Evolutionary conservation across 92 coral and sea anemone genomes (phyloP).

Genomic region (Paramuricea clavata): DNA sequence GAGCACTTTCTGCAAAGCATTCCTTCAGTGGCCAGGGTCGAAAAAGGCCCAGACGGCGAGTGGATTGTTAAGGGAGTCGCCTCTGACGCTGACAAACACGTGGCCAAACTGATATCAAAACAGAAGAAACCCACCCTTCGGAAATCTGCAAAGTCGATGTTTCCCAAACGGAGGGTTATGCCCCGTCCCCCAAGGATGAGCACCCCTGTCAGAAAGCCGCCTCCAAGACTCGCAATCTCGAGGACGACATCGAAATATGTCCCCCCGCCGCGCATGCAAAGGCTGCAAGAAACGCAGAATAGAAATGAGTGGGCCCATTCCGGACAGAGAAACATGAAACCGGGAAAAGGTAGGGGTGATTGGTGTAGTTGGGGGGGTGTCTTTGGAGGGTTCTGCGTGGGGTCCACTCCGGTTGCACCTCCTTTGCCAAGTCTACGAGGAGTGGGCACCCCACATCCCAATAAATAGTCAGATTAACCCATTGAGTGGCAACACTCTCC

Average conservation of each 20-base stretch:
- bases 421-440: too few relatives aligned
- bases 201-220: not conserved
- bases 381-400: too few relatives aligned
- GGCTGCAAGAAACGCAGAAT: not conserved
- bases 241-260: not conserved
- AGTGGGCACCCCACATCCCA: too few relatives aligned
- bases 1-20: slow-evolving; percentile 79
- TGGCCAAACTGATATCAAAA: slow-evolving; percentile 89
- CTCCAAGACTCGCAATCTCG: not conserved
- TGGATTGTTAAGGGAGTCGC: slow-evolving; percentile 83
- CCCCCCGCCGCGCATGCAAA: not conserved
- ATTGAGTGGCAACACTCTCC: too few relatives aligned
- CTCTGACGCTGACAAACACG: slow-evolving; percentile 87
- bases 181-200: not conserved
- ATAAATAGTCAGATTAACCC: too few relatives aligned
- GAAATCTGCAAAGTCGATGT: slow-evolving; percentile 69
- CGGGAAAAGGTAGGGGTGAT: not conserved
- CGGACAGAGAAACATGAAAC: not conserved
- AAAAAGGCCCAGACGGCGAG: slow-evolving; percentile 80
- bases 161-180: slow-evolving; percentile 52
- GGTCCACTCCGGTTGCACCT: too few relatives aligned
- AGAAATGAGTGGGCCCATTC: not conserved
- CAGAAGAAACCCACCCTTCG: slow-evolving; percentile 87
- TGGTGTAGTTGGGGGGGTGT: not conserved
- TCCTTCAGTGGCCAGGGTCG: slow-evolving; percentile 83